phyloP scores from a whole-genome alignment of 2,888 invertebrate species.

The Drosophila rubida region DNA sequence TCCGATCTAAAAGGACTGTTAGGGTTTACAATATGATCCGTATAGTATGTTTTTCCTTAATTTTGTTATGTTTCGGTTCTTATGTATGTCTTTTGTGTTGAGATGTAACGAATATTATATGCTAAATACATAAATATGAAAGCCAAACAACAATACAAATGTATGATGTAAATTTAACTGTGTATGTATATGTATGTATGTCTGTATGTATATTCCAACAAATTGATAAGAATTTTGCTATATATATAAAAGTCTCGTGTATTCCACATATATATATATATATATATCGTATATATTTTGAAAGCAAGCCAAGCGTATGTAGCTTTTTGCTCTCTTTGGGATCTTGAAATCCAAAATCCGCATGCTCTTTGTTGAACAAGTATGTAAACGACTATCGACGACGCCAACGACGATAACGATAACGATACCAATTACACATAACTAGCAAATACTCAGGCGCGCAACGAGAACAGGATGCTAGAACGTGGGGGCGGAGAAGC shows the following conservation, averaged over 20 bases:
- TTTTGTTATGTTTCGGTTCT: conserved; percentile 3
- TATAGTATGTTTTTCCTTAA: not conserved
- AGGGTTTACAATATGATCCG: not conserved
- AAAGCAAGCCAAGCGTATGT: conserved; percentile 21
- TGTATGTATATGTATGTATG: conserved; percentile 44
- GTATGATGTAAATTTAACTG: conserved; percentile 24
- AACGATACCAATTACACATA: conserved; percentile 34
- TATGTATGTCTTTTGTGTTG: conserved; percentile 8
- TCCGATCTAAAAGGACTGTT: not conserved
- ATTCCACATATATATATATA: not conserved
- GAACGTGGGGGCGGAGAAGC: not conserved
- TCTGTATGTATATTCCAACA: conserved; percentile 42
- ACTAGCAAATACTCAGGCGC: conserved; percentile 16
- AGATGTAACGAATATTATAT: conserved; percentile 10
- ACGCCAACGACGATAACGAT: conserved; percentile 24
- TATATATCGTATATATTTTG: not conserved
- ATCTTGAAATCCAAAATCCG: conserved; percentile 26
- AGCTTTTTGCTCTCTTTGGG: conserved; percentile 35
- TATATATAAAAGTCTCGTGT: not conserved
- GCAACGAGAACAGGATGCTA: not conserved
- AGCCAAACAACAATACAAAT: not conserved
- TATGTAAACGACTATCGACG: conserved; percentile 5
- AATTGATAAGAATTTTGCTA: conserved; percentile 31
- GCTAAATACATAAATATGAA: conserved; percentile 1
- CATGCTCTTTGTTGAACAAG: conserved; percentile 41